Percentiles rank a stretch among this genome's conserved stretches.
phyloP scores from a whole-genome alignment of 2,888 invertebrate species.

The Lochmaea capreae region DNA sequence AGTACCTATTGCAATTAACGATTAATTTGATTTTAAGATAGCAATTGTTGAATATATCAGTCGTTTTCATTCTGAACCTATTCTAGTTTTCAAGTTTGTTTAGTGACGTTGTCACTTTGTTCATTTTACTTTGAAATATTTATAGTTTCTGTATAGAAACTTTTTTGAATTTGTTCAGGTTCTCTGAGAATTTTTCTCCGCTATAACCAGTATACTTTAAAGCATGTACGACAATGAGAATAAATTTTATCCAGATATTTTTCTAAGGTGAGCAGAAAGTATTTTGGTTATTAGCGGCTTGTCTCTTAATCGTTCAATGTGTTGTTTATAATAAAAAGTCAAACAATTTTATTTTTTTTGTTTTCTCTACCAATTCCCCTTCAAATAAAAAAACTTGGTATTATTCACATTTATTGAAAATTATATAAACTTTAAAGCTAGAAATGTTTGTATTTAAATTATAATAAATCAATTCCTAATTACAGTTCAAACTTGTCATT shows the following conservation, averaged over 20 bases:
- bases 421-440: not conserved
- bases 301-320: not conserved
- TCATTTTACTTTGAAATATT: not conserved
- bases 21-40: not conserved
- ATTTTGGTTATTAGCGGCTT: not conserved
- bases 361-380: not conserved
- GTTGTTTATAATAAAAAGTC: not conserved
- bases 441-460: not conserved
- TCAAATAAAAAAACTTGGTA: not conserved
- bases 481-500: not conserved
- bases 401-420: not conserved
- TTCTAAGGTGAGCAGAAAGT: not conserved
- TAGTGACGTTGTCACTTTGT: not conserved
- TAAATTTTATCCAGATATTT: not conserved
- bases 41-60: not conserved
- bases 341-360: not conserved
- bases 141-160: not conserved
- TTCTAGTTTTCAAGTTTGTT: not conserved
- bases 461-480: not conserved
- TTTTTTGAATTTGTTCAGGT: not conserved
- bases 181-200: not conserved
- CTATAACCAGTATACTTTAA: not conserved
- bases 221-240: no score
- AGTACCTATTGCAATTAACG: not conserved
- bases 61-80: not conserved